Evolutionary conservation across 2,888 invertebrate genomes (phyloP).

Genomic region (Tetragnatha montana): DNA sequence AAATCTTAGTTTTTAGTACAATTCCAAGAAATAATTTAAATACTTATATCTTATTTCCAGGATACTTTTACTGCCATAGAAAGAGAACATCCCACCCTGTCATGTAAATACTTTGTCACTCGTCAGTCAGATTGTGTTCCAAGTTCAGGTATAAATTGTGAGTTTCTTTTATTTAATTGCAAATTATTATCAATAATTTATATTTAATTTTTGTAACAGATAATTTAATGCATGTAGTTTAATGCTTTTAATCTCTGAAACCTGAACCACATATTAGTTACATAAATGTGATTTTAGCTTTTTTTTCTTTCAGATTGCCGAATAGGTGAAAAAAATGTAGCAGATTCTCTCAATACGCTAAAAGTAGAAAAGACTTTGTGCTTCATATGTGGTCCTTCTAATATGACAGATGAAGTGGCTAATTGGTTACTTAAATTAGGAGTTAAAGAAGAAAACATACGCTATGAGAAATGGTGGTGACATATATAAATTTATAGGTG

Average conservation of each 20-base stretch:
- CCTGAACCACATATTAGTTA: no score
- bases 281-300: background rate
- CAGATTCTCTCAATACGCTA: constrained; percentile 44
- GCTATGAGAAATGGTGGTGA: constrained; percentile 70
- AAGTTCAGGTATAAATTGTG: constrained; percentile 58
- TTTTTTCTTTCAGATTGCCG: constrained; percentile 48
- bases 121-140: constrained; percentile 20
- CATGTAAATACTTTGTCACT: constrained; percentile 65
- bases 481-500: background rate
- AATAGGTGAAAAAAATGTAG: constrained; percentile 55
- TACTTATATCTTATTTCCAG: constrained; percentile 29
- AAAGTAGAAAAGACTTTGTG: constrained; percentile 53
- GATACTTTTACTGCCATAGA: constrained; percentile 54
- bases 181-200: background rate
- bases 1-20: background rate
- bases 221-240: no score
- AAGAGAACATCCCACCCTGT: constrained; percentile 51
- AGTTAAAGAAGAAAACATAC: constrained; percentile 69
- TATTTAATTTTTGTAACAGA: background rate
- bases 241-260: no score
- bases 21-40: background rate
- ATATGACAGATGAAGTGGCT: constrained; percentile 72
- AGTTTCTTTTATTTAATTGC: constrained; percentile 25
- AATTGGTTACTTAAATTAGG: constrained; percentile 67
- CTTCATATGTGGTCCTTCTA: constrained; percentile 74